phyloP scores from a whole-genome alignment of 1,140 invertebrate species.

The Goniozus legneri region DNA sequence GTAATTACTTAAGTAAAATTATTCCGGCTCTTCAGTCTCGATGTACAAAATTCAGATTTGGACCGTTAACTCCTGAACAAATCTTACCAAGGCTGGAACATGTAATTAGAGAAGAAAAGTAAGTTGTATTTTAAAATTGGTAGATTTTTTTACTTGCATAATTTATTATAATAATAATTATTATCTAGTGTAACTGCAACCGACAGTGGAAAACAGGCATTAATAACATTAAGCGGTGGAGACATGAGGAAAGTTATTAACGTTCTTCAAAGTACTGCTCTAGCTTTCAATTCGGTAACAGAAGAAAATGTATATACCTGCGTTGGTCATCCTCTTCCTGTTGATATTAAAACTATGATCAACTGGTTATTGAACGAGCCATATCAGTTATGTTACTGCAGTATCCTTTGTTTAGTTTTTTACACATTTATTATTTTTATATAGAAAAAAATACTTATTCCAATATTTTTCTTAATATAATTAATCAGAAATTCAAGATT shows the following conservation, averaged over 20 bases:
- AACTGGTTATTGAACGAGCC: slow-evolving; percentile 87
- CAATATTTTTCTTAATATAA: slow-evolving; percentile 15
- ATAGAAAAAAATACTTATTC: slow-evolving; percentile 19
- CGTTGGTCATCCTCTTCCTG: slow-evolving; percentile 89
- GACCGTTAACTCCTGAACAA: slow-evolving; percentile 80
- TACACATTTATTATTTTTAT: slow-evolving; percentile 10
- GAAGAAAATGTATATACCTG: slow-evolving; percentile 94
- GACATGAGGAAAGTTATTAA: slow-evolving; percentile 98
- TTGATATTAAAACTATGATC: slow-evolving; percentile 87
- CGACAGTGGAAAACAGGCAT: slow-evolving; percentile 86
- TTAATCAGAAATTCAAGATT: slow-evolving; percentile 71
- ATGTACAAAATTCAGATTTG: slow-evolving; percentile 96
- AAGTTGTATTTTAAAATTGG: slow-evolving; percentile 37
- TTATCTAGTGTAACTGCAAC: slow-evolving; percentile 74
- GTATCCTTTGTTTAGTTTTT: slow-evolving; percentile 65
- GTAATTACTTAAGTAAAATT: slow-evolving; percentile 98
- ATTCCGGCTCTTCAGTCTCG: slow-evolving; percentile 97
- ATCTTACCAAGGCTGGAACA: slow-evolving; percentile 86
- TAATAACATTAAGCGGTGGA: slow-evolving; percentile 87
- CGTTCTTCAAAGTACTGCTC: slow-evolving; percentile 86
- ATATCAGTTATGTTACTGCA: slow-evolving; percentile 75
- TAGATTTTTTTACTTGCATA: no score
- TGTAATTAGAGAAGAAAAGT: slow-evolving; percentile 85
- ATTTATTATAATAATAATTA: slow-evolving; percentile 3
- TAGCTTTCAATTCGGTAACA: slow-evolving; percentile 82